Percentiles rank a stretch among this genome's conserved stretches.
Conservation (phyloP, 2,888 invertebrate genomes). For the Eledone cirrhosa region DNA sequence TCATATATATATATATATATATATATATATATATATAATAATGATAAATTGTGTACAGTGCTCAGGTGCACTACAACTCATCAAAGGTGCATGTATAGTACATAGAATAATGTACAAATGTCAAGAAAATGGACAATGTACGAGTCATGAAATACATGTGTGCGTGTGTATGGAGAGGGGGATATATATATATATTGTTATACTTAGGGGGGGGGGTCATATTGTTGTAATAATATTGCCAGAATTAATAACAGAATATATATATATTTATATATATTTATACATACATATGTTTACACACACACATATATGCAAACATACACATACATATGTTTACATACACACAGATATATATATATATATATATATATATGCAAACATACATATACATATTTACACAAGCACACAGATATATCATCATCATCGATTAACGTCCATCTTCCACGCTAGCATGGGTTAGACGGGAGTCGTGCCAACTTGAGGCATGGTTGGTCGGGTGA, state of each 20-base stretch:
- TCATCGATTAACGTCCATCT: not conserved
- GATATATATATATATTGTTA: too few species aligned
- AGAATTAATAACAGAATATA: not conserved
- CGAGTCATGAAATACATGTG: too few species aligned
- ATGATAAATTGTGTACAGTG: too few species aligned
- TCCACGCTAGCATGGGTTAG: too few species aligned
- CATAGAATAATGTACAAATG: too few species aligned
- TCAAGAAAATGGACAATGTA: too few species aligned
- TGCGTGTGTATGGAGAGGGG: too few species aligned
- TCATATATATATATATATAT: not conserved
- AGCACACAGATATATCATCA: not conserved
- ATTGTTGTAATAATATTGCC: not conserved
- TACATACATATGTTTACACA: not conserved
- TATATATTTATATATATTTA: not conserved
- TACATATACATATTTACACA: not conserved
- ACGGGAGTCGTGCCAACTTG: too few species aligned
- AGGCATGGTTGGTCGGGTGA: too few species aligned
- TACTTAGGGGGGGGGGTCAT: not conserved
- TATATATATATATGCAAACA: not conserved
- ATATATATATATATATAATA: not conserved
- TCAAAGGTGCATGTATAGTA: too few species aligned
- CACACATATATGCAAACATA: not conserved
- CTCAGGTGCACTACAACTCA: too few species aligned
- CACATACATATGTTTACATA: not conserved
- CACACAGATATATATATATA: not conserved